Evolutionary conservation across 2,888 invertebrate genomes (phyloP), one percentile per base, ranked within the genome.

Genomic region (Thelaira solivaga): DNA sequence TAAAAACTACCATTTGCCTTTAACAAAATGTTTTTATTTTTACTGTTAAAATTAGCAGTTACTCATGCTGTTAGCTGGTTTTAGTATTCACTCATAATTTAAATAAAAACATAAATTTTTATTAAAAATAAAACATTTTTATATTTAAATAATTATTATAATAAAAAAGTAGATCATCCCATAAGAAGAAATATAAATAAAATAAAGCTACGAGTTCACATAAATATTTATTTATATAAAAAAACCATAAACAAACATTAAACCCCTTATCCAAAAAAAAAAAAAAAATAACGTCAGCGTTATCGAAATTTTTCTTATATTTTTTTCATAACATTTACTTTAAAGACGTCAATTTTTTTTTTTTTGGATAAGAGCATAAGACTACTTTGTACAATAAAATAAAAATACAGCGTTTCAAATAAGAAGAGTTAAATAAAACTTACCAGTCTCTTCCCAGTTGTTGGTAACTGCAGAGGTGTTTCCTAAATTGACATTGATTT

Each of bases 401-500:
- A 39, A 61, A 76, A 55, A 8, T n/a, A n/a, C n/a, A n/a, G n/a
- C 24, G 41, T 29, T 29, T 55, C 13, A 53, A 47, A 31, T 45
- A 59, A 20, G 64, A 45, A 11, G 10, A 13, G 49, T 64, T 36
- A 43, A 57, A 13, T 29, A 0, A 34, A 29, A 71, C 81, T 78
- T 55, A 89, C 89, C 88, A 86, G 85, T 75, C 31, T 75, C 79
- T 43, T 75, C 69, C 80, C 80, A 80, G 20, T 72, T 69, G 1
- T 55, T 68, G 0, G 34, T 13, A 1, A 18, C 26, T 11, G 55
- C 83, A 41, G 83, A 81, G 4, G 80, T 62, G 7, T 81, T 77
- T 26, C 86, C 85, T 4, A 89, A 82, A 81, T 83, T 88, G n/a
- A 92, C 89, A 85, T 92, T 92, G 64, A 92, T 90, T 84, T 91